Percentiles rank a stretch among this genome's conserved stretches.
Evolutionary conservation across 2,113 vertebrate genomes (phyloP).

Genomic region (Sclerurus mexicanus): DNA sequence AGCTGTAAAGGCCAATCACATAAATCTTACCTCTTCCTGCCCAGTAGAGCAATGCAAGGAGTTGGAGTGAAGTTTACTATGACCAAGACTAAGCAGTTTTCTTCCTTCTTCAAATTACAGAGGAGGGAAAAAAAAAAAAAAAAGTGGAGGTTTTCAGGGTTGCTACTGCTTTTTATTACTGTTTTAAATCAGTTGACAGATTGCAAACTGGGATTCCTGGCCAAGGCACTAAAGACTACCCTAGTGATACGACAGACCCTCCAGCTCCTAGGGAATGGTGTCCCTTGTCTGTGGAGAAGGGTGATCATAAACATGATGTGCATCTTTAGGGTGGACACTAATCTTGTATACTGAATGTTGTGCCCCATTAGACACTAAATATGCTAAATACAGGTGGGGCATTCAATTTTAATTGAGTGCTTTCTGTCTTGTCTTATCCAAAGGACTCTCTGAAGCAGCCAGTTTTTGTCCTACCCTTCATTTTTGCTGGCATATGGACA

Average conservation of each 20-base stretch:
- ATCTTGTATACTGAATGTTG: neutral
- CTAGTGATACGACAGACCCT: neutral
- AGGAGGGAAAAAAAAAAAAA: too few species aligned
- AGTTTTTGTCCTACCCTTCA: neutral
- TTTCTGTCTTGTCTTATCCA: neutral
- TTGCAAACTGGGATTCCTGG: neutral
- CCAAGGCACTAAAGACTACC: neutral
- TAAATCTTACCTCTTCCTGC: neutral
- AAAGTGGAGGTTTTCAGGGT: neutral
- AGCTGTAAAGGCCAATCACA: neutral
- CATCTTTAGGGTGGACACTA: neutral
- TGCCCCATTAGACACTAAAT: neutral
- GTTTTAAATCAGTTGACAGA: neutral
- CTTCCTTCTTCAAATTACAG: neutral
- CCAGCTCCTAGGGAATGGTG: neutral
- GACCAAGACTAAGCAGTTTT: neutral
- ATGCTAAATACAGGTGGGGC: neutral
- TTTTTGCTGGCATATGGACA: neutral
- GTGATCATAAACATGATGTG: neutral
- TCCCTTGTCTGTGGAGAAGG: neutral
- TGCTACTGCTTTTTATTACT: neutral
- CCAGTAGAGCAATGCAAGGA: neutral
- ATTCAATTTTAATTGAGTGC: neutral
- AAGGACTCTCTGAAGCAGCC: neutral
- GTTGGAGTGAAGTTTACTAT: rapidly evolving